Conservation (phyloP, 2,888 invertebrate genomes). For the Lepidocyrtinus sp. region DNA sequence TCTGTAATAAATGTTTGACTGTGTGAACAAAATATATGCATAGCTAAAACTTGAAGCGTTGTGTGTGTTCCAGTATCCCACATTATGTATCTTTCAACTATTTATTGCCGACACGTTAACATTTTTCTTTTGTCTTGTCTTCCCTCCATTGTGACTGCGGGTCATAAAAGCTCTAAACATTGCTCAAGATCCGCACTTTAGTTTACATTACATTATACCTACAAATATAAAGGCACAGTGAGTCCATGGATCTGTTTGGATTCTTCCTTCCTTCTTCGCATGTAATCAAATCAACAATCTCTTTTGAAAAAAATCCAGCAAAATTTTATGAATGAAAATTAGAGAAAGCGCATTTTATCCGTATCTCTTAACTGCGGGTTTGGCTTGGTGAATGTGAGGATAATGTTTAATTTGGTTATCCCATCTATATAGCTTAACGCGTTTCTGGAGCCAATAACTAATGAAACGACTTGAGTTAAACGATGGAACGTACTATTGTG, state of each 20-base stretch:
- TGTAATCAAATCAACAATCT: background rate
- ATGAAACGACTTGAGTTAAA: slow-evolving; percentile 2
- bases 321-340: background rate
- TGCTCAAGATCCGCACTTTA: background rate
- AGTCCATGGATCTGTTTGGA: too few species aligned
- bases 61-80: slow-evolving; percentile 46
- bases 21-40: background rate
- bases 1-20: slow-evolving; percentile 46
- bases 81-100: slow-evolving; percentile 52
- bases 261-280: background rate
- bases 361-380: too few species aligned
- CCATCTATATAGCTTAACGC: background rate
- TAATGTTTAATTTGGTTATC: slow-evolving; percentile 9
- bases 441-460: background rate
- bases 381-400: background rate
- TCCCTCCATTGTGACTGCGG: background rate
- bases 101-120: slow-evolving; percentile 51
- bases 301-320: background rate
- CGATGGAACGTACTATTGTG: background rate
- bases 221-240: background rate
- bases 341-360: slow-evolving; percentile 2
- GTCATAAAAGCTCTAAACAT: slow-evolving; percentile 3
- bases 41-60: slow-evolving; percentile 11
- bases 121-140: background rate
- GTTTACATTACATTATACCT: slow-evolving; percentile 15